Evolutionary conservation across 1,140 invertebrate species (phyloP).

Genomic region (Rhyzopertha dominica): DNA sequence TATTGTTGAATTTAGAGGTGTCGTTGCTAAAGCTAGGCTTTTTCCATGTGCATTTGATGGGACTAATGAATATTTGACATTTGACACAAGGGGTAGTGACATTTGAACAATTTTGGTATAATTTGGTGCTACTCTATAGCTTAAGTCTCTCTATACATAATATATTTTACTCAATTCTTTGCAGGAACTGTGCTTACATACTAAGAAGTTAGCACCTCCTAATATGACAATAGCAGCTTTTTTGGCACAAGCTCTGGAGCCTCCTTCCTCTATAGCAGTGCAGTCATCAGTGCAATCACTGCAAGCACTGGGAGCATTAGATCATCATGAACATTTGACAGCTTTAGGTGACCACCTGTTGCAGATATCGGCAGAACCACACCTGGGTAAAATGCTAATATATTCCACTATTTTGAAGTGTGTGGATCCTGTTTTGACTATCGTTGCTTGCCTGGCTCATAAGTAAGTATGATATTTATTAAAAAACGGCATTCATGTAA

Average conservation of each 20-base stretch:
- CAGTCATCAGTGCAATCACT: slow-evolving; percentile 70
- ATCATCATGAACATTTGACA: slow-evolving; percentile 69
- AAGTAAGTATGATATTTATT: slow-evolving; percentile 56
- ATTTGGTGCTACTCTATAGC: no score
- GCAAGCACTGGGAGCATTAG: slow-evolving; percentile 67
- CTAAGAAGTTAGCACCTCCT: slow-evolving; percentile 75
- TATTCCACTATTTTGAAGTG: slow-evolving; percentile 90
- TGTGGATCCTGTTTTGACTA: slow-evolving; percentile 89
- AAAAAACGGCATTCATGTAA: no score
- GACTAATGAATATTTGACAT: no score
- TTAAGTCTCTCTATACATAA: no score
- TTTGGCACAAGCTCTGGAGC: slow-evolving; percentile 74
- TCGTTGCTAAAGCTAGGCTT: no score
- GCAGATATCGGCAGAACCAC: slow-evolving; percentile 87
- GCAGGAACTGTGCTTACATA: slow-evolving; percentile 86
- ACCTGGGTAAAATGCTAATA: slow-evolving; percentile 86
- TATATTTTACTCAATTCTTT: no score
- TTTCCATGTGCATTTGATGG: no score
- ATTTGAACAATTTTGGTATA: no score
- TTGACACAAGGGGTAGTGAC: no score
- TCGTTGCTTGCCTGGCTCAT: slow-evolving; percentile 80
- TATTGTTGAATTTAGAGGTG: no score
- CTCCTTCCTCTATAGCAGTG: slow-evolving; percentile 73
- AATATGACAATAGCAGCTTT: slow-evolving; percentile 78
- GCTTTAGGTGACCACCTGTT: slow-evolving; percentile 72